A percentile compares a stretch with the other conserved stretches of the same genome.
phyloP scores from a whole-genome alignment of 2,797 vertebrate genomes.

The Hafferia zeledoni region DNA sequence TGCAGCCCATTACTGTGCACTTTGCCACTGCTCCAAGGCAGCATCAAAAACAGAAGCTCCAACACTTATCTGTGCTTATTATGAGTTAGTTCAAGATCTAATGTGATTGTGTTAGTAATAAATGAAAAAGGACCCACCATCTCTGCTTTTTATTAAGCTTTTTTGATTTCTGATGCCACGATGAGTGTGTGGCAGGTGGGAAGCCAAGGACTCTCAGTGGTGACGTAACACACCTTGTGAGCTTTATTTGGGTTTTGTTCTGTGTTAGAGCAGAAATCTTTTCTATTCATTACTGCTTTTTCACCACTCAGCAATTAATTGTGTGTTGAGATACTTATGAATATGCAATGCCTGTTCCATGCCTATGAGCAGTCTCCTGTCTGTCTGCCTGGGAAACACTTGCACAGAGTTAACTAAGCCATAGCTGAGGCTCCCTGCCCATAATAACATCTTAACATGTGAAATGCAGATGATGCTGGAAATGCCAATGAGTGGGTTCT shows the following conservation, averaged over 20 bases:
- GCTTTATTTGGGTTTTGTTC: slow-evolving; percentile 51
- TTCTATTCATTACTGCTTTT: slow-evolving; percentile 74
- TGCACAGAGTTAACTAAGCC: slow-evolving; percentile 18
- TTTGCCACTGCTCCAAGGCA: slow-evolving; percentile 57
- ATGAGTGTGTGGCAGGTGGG: slow-evolving; percentile 45
- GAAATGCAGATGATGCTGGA: slow-evolving; percentile 1
- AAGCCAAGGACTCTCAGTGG: slow-evolving; percentile 19
- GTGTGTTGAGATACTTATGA: slow-evolving; percentile 73
- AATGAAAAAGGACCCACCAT: slow-evolving; percentile 29
- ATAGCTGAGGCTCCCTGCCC: neutral
- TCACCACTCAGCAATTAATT: slow-evolving; percentile 77
- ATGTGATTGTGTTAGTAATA: slow-evolving; percentile 51
- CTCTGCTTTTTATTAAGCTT: slow-evolving; percentile 27
- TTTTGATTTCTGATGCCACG: slow-evolving; percentile 47
- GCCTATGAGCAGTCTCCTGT: slow-evolving; percentile 40
- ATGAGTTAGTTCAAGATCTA: slow-evolving; percentile 64
- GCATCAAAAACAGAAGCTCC: slow-evolving; percentile 53
- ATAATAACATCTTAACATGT: neutral
- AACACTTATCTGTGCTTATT: slow-evolving; percentile 60
- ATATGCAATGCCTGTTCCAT: slow-evolving; percentile 71
- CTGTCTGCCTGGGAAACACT: neutral
- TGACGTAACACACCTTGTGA: neutral
- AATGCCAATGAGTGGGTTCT: neutral
- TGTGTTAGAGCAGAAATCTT: slow-evolving; percentile 74
- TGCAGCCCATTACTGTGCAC: slow-evolving; percentile 29